These are phyloP conservation scores for Corynorhinus townsendii DNA, from an alignment of 2,113 vertebrate genomes.

Conservation along the genomic window DNA sequence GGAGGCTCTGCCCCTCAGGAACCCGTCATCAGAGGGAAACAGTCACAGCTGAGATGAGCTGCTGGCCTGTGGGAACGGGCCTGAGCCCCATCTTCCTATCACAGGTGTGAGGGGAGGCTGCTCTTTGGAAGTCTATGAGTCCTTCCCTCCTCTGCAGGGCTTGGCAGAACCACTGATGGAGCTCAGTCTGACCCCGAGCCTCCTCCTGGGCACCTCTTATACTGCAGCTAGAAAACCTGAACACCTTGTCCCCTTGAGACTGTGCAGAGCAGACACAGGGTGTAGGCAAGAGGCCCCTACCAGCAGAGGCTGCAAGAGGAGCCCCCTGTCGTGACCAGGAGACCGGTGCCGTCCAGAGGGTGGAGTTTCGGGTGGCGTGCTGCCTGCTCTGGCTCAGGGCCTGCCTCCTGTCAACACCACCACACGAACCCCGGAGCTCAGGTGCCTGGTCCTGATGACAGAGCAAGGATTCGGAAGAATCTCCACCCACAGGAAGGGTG, in stretches of 20 bases:
- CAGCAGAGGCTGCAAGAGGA: not conserved
- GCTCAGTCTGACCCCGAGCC: not conserved
- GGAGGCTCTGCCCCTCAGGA: no score
- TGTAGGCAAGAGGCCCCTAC: not conserved
- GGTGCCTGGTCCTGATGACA: not conserved
- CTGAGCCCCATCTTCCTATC: not conserved
- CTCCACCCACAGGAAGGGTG: not conserved
- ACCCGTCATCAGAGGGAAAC: not conserved
- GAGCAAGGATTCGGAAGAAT: not conserved
- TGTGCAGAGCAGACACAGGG: not conserved
- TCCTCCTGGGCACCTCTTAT: not conserved
- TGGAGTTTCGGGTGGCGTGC: not conserved
- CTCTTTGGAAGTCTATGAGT: not conserved
- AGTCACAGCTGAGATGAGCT: not conserved
- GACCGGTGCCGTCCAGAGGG: not conserved
- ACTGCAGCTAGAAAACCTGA: not conserved
- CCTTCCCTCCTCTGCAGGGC: not conserved
- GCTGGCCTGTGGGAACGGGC: no score
- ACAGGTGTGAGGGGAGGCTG: not conserved
- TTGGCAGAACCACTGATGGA: rapidly evolving
- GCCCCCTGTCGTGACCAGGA: no score
- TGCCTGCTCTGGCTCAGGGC: not conserved
- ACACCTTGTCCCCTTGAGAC: not conserved
- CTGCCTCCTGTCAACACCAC: not conserved
- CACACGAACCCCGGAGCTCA: not conserved